Conservation (phyloP, 1,140 invertebrate genomes). For the Zaprionus kolodkinae region DNA sequence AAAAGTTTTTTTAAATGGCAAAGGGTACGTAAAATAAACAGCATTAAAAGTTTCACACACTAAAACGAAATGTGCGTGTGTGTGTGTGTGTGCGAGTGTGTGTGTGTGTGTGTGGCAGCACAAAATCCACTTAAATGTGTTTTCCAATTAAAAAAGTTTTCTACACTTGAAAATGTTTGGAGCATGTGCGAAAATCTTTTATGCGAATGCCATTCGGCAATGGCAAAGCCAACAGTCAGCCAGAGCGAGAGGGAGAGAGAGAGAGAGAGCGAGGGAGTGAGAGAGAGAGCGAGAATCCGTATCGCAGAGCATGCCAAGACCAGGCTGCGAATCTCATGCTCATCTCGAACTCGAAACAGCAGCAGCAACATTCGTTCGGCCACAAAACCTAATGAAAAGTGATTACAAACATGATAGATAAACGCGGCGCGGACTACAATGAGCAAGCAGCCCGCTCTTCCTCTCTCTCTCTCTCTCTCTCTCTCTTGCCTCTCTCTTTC, state of each 20-base stretch:
- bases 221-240: slow-evolving; percentile 55
- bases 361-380: slow-evolving; percentile 30
- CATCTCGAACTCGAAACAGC: neutral
- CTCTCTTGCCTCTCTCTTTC: neutral
- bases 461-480: neutral
- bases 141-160: slow-evolving; percentile 82
- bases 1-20: slow-evolving; percentile 55
- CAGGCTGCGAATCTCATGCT: no score
- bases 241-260: slow-evolving; percentile 20
- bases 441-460: neutral
- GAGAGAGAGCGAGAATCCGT: slow-evolving; percentile 2
- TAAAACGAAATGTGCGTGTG: neutral
- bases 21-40: slow-evolving; percentile 61
- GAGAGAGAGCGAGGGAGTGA: slow-evolving; percentile 8
- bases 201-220: slow-evolving; percentile 76
- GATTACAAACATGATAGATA: slow-evolving; percentile 83
- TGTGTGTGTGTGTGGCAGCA: slow-evolving; percentile 32
- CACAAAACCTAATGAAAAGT: slow-evolving; percentile 81
- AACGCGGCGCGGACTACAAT: slow-evolving; percentile 61
- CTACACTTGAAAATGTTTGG: slow-evolving; percentile 77
- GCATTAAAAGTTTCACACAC: slow-evolving; percentile 72
- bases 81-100: slow-evolving; percentile 4
- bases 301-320: neutral
- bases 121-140: slow-evolving; percentile 81
- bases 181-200: slow-evolving; percentile 82